A percentile compares a stretch with the other conserved stretches of the same genome.
phyloP scores from a whole-genome alignment of 2,888 invertebrate genomes.

The Actias luna region DNA sequence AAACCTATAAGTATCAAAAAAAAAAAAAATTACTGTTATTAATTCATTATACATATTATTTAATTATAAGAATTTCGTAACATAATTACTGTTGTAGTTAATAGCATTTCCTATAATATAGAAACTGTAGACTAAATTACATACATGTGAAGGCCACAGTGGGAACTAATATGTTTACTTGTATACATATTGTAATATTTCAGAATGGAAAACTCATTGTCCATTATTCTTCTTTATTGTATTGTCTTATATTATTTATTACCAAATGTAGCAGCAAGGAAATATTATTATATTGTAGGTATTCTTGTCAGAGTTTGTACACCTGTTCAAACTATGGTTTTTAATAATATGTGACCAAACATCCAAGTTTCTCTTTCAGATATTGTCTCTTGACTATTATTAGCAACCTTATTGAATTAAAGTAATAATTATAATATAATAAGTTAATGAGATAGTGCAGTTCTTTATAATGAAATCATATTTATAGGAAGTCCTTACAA shows the following conservation, averaged over 20 bases:
- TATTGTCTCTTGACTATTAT: neutral
- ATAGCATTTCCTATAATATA: conserved; percentile 16
- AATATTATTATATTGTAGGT: neutral
- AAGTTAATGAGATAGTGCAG: neutral
- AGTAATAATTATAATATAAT: neutral
- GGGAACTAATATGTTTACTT: neutral
- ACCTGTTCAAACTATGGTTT: neutral
- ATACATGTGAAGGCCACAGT: neutral
- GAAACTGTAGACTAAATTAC: conserved; percentile 8
- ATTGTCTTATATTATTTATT: neutral
- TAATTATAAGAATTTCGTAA: neutral
- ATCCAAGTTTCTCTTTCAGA: neutral
- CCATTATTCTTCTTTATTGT: neutral
- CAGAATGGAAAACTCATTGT: neutral
- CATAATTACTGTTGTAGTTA: neutral
- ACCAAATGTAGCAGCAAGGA: neutral
- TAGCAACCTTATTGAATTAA: neutral
- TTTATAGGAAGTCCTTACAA: neutral
- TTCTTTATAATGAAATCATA: neutral
- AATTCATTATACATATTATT: neutral
- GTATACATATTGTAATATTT: conserved; percentile 5
- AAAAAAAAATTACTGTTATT: neutral
- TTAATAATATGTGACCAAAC: neutral
- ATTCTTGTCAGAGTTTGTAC: neutral
- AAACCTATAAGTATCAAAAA: no score